Conservation (phyloP, 2,888 invertebrate genomes). For the Philhelius pedissequus region DNA sequence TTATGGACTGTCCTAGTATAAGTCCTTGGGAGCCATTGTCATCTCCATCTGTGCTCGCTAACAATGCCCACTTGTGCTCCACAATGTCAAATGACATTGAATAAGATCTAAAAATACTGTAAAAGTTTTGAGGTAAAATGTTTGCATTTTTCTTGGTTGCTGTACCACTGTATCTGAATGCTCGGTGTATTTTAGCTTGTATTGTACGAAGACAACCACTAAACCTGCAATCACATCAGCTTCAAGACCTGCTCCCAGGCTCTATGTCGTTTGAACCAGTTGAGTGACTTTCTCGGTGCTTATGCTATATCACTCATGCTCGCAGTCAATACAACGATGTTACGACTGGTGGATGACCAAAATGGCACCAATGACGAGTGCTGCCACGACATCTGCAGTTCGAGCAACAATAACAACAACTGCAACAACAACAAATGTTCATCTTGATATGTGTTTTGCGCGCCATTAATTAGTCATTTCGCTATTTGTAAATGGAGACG, state of each 20-base stretch:
- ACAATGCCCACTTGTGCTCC: too few species aligned
- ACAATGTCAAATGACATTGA: too few species aligned
- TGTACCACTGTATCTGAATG: not conserved
- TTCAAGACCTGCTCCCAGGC: not conserved
- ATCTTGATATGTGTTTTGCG: constrained; percentile 73
- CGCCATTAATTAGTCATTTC: constrained; percentile 73
- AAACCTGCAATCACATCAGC: not conserved
- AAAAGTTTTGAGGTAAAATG: not conserved
- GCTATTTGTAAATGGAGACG: constrained; percentile 72
- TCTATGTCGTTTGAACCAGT: constrained; percentile 54
- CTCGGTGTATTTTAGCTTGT: not conserved
- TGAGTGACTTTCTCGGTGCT: constrained; percentile 65
- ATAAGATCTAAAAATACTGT: too few species aligned
- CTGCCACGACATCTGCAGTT: constrained; percentile 56
- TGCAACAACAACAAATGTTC: constrained; percentile 68
- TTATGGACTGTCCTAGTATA: too few species aligned
- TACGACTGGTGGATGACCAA: constrained; percentile 46
- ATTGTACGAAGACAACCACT: not conserved
- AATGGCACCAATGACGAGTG: constrained; percentile 67
- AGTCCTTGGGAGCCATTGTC: too few species aligned
- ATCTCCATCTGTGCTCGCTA: too few species aligned
- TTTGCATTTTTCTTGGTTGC: not conserved
- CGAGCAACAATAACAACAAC: constrained; percentile 17
- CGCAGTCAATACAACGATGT: constrained; percentile 59
- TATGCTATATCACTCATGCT: constrained; percentile 67